Conservation (phyloP, 2,797 vertebrate genomes). For the Eutrigla gurnardus region DNA sequence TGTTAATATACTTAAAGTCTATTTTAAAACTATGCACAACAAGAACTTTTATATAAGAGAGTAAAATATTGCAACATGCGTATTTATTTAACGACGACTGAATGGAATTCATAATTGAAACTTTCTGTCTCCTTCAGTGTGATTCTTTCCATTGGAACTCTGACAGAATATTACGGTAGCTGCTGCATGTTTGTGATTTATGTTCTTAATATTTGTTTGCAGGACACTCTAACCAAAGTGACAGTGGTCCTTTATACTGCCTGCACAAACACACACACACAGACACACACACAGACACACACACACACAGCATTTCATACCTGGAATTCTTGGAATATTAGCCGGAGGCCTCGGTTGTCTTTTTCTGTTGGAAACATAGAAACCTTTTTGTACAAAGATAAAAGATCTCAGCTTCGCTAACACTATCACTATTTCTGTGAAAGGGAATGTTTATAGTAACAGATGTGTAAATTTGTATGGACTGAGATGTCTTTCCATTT, state of each 20-base stretch:
- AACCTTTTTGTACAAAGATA: not conserved
- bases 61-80: not conserved
- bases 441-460: constrained; percentile 21
- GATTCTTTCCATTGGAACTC: not conserved
- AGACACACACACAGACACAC: constrained; percentile 2
- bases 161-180: not conserved
- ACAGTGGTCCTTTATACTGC: not conserved
- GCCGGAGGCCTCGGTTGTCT: constrained; percentile 6
- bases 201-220: not conserved
- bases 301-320: constrained; percentile 20
- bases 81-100: not conserved
- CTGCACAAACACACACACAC: not conserved
- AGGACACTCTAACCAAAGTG: not conserved
- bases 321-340: constrained; percentile 58
- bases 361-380: constrained; percentile 13
- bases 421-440: not conserved
- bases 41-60: not conserved
- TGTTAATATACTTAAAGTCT: not conserved
- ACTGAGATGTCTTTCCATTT: constrained; percentile 3
- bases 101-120: not conserved
- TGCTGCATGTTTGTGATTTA: not conserved
- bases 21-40: not conserved
- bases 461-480: constrained; percentile 39
- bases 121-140: not conserved
- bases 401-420: constrained; percentile 6